Evolutionary conservation across 2,888 invertebrate genomes (phyloP).

Genomic region (Encarsia formosa): DNA sequence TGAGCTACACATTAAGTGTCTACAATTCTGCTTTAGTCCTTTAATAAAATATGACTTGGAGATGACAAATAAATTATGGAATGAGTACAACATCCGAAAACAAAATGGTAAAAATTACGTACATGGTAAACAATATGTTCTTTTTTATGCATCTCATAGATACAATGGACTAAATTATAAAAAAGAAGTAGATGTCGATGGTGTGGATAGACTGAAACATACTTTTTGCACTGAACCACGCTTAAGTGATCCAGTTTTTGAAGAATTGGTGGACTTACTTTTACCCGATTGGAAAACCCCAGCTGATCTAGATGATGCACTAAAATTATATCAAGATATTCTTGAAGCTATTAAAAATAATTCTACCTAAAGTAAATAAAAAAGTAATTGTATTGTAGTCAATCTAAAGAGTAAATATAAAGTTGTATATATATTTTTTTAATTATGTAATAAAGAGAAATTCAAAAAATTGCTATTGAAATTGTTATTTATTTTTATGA

Average conservation of each 20-base stretch:
- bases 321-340: not conserved
- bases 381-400: no score
- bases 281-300: not conserved
- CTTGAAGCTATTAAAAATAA: not conserved
- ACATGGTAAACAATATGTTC: not conserved
- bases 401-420: no score
- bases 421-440: no score
- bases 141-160: not conserved
- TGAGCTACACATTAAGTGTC: not conserved
- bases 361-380: no score
- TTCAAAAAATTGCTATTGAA: no score
- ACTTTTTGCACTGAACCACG: not conserved
- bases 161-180: not conserved
- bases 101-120: not conserved
- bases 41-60: not conserved
- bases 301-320: not conserved
- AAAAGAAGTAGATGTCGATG: not conserved
- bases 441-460: no score
- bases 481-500: no score
- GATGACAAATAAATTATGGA: not conserved
- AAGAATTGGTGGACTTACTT: not conserved
- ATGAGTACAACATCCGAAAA: constrained; percentile 2
- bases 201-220: not conserved
- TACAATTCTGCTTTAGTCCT: not conserved
- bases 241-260: not conserved